A percentile compares a stretch with the other conserved stretches of the same genome.
Evolutionary conservation across 64 coral and sea anemone species (phyloP).

Genomic region (Montipora cactus): DNA sequence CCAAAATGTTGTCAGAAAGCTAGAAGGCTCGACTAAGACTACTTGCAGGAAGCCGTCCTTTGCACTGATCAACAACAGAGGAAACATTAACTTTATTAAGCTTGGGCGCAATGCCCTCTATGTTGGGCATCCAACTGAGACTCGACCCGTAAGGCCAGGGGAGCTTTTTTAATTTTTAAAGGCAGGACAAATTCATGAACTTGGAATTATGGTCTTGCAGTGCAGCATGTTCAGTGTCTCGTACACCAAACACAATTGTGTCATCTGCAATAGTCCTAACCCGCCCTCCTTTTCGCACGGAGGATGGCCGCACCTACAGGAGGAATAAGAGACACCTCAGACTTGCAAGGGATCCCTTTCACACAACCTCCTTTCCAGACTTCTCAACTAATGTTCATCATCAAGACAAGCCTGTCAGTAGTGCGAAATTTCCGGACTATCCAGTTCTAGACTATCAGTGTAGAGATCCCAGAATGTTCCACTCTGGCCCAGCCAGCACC

Average conservation of each 20-base stretch:
- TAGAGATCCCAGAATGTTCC: not conserved
- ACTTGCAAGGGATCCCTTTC: not conserved
- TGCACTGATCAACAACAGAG: slow-evolving; percentile 3
- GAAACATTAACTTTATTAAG: slow-evolving; percentile 54
- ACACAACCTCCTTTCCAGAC: not conserved
- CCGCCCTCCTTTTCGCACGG: not conserved
- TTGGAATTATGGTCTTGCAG: too few relatives aligned
- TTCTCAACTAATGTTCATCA: not conserved
- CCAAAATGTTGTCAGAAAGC: slow-evolving; percentile 71
- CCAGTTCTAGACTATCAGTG: too few relatives aligned
- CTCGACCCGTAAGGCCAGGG: too few relatives aligned
- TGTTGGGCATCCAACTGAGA: not conserved
- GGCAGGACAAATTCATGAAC: too few relatives aligned
- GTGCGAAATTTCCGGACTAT: not conserved
- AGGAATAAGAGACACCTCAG: slow-evolving; percentile 11
- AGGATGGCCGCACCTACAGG: slow-evolving; percentile 8
- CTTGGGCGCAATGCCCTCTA: slow-evolving; percentile 34
- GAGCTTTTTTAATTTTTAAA: too few relatives aligned
- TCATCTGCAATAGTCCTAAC: too few relatives aligned
- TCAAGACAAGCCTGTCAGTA: not conserved
- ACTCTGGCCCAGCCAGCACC: not conserved
- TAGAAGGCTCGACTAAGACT: slow-evolving; percentile 30
- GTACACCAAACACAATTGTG: too few relatives aligned
- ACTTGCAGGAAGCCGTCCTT: slow-evolving; percentile 59
- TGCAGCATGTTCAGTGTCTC: too few relatives aligned